phyloP scores from a whole-genome alignment of 2,797 vertebrate species.

The Cygnus olor region DNA sequence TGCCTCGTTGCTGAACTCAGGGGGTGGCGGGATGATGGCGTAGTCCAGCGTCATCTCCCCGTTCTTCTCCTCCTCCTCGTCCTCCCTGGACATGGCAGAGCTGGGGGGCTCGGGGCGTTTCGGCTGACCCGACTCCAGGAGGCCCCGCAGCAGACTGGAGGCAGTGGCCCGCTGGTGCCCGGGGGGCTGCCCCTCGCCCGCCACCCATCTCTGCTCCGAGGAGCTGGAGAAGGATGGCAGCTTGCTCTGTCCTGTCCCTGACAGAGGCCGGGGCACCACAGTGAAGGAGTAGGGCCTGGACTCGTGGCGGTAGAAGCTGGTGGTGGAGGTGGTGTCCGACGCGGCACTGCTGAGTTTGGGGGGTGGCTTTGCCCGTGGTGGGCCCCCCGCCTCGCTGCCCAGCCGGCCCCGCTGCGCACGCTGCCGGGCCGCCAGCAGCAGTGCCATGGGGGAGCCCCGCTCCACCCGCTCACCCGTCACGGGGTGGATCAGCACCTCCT shows the following conservation, averaged over 20 bases:
- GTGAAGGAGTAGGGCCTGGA: slow-evolving; percentile 74
- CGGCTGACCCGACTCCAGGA: not conserved
- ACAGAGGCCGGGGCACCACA: slow-evolving; percentile 64
- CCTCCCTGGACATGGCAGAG: not conserved
- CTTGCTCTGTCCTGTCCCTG: not conserved
- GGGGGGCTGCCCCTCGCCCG: not conserved
- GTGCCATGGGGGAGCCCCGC: slow-evolving; percentile 80
- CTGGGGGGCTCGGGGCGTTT: not conserved
- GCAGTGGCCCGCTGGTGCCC: not conserved
- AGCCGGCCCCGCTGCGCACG: slow-evolving; percentile 76
- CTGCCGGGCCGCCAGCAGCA: slow-evolving; percentile 81
- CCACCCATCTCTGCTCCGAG: not conserved
- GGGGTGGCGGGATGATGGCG: slow-evolving; percentile 79
- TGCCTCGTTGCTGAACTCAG: slow-evolving; percentile 77
- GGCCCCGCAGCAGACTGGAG: slow-evolving; percentile 30
- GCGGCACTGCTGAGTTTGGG: not conserved
- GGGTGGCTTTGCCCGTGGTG: accelerated
- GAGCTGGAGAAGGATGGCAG: slow-evolving; percentile 10
- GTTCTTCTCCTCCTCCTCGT: not conserved
- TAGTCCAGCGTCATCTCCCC: slow-evolving; percentile 43
- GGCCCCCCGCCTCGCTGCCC: not conserved
- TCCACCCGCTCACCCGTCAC: slow-evolving; percentile 79
- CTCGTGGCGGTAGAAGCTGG: slow-evolving; percentile 64
- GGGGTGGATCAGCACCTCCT: slow-evolving; percentile 70
- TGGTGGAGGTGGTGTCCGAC: slow-evolving; percentile 18